phyloP scores from a whole-genome alignment of 1,140 invertebrate genomes.

The Capitella teleta region DNA sequence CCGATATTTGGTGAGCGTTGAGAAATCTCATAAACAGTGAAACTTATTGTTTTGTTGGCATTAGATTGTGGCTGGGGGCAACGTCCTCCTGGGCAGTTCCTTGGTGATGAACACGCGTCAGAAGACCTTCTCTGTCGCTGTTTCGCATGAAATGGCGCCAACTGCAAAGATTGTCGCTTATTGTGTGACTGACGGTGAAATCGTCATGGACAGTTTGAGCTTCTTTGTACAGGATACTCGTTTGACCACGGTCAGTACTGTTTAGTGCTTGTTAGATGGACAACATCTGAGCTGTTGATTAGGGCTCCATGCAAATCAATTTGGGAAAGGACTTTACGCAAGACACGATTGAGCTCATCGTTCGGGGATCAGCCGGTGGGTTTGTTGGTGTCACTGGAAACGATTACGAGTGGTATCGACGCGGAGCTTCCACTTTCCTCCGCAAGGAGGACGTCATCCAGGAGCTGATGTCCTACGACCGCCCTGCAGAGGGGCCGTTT shows the following conservation, averaged over 20 bases:
- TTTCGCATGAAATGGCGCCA: conserved; percentile 89
- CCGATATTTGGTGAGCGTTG: too few species aligned
- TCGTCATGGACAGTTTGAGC: conserved; percentile 81
- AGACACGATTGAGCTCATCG: conserved; percentile 1
- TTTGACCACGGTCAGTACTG: conserved; percentile 28
- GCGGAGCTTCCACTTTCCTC: not conserved
- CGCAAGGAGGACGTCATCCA: not conserved
- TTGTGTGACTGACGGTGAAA: conserved; percentile 65
- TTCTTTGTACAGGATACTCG: conserved; percentile 91
- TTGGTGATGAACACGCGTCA: conserved; percentile 34
- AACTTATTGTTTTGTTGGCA: not conserved
- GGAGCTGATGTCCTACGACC: conserved; percentile 6
- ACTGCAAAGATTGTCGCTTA: conserved; percentile 81
- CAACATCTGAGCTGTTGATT: not conserved
- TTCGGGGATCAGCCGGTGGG: not conserved
- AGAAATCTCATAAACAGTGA: too few species aligned
- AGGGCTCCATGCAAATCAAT: not conserved
- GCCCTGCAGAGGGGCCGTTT: conserved; percentile 2
- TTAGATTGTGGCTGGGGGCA: conserved; percentile 35
- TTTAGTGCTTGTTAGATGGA: too few species aligned
- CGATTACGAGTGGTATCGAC: not conserved
- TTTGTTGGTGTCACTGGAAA: not conserved
- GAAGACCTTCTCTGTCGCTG: conserved; percentile 74
- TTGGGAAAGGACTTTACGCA: not conserved
- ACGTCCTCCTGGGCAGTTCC: conserved; percentile 37